Evolutionary conservation across 2,888 invertebrate species (phyloP), one percentile per base, ranked within the genome.

Genomic region (Chrysolina oricalcia): DNA sequence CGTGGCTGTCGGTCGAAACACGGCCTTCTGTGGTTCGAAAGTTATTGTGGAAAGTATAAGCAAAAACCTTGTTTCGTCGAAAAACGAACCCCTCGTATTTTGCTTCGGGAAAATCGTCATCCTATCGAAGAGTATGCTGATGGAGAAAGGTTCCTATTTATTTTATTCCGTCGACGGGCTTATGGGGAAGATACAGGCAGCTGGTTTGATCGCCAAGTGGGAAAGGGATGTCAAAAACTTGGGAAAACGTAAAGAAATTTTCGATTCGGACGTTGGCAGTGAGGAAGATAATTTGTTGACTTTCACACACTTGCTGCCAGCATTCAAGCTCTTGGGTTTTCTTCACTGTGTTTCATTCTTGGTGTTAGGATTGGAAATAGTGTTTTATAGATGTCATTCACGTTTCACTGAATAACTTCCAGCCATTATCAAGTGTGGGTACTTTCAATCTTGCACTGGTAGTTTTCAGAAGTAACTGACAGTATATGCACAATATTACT

Each of bases 121-220:
- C 2, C 86, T 83, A 79, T 85, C 85, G 1, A 78, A 87, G 9
- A 85, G 84, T 80, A 86, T 88, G 82, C 75, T 85, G 17, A 80
- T 86, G 75, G 77, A 80, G 5, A 86, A 86, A 78, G 86, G 87
- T 8, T 85, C 86, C 78, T 86, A 84, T 63, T 80, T 86, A 17
- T 79, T 78, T 40, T 66, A 80, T 6, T 73, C 72, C 59, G 81
- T 88, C 67, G 80, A 86, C 70, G 41, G 53, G 10, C 74, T 86
- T 56, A 80, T 88, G 9, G 70, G 76, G 19, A 71, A 82, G 40
- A 81, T 86, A 9, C 77, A 79, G 9, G 81, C 83, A 1, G 82
- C 82, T 19, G 88, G 82, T 15, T 68, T 83, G 21, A 62, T 78
- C 4, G 21, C 62, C 3, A 80, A 82, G 67, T 82, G 81, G 81